Conservation (phyloP, 2,888 invertebrate species). For the Callinectes sapidus region DNA sequence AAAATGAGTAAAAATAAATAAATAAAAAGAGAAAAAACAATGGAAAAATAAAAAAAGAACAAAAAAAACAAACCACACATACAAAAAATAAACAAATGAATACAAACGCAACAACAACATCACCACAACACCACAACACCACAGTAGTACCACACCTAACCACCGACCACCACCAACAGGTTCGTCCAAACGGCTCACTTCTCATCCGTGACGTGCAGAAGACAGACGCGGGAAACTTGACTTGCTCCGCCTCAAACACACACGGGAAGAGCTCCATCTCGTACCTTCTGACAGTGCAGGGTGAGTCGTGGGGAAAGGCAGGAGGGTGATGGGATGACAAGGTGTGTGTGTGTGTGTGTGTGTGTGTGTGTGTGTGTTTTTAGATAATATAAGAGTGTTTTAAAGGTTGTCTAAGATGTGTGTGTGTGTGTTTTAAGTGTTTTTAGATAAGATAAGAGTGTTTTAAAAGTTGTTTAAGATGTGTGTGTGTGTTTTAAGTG, state of each 20-base stretch:
- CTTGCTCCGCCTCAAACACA: slow-evolving; percentile 55
- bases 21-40: too few relatives aligned
- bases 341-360: background rate
- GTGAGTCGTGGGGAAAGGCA: too few relatives aligned
- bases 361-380: too few relatives aligned
- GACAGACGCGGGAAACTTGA: slow-evolving; percentile 68
- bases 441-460: background rate
- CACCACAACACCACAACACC: background rate
- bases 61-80: too few relatives aligned
- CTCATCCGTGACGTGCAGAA: slow-evolving; percentile 68
- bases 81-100: too few relatives aligned
- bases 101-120: too few relatives aligned
- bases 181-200: slow-evolving; percentile 70
- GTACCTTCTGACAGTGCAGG: slow-evolving; percentile 69
- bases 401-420: background rate
- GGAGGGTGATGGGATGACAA: background rate
- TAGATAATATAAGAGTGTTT: too few relatives aligned
- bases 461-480: background rate
- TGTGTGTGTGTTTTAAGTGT: background rate
- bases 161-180: slow-evolving; percentile 34
- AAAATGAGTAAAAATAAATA: too few relatives aligned
- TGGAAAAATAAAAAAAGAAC: too few relatives aligned
- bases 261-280: slow-evolving; percentile 65
- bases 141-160: too few relatives aligned
- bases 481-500: background rate